These are phyloP conservation scores for Nanorana parkeri DNA, from an alignment of 2,113 vertebrate species.

Conservation along the genomic window DNA sequence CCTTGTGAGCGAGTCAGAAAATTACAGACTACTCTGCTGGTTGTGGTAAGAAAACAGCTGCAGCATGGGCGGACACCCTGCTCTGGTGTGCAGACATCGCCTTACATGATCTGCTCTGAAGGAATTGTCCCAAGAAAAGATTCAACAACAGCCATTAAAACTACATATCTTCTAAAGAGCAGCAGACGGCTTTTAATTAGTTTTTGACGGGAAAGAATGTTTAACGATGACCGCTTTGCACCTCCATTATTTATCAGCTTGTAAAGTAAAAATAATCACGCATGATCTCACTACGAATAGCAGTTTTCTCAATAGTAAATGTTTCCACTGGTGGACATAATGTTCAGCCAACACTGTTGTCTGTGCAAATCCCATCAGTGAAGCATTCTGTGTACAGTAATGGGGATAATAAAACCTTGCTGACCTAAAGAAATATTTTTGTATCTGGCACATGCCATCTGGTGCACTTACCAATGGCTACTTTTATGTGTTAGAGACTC, in stretches of 20 bases:
- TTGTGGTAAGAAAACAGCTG: constrained; percentile 17
- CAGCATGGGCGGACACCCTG: constrained; percentile 14
- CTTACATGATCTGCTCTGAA: constrained; percentile 3
- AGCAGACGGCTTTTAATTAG: constrained; percentile 3
- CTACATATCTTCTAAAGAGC: background rate
- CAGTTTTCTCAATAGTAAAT: constrained; percentile 20
- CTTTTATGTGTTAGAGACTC: no score
- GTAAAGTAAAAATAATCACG: constrained; percentile 46
- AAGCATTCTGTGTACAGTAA: background rate
- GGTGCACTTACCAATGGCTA: no score
- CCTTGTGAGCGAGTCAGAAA: background rate
- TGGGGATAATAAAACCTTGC: background rate
- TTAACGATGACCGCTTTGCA: constrained; percentile 7
- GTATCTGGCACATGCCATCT: no score
- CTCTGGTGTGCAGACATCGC: background rate
- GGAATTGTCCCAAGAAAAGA: constrained; percentile 39
- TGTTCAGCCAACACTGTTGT: constrained; percentile 40
- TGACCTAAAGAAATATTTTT: background rate
- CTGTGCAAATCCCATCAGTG: constrained; percentile 7
- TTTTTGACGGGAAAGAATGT: constrained; percentile 1
- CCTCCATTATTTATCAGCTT: constrained; percentile 23
- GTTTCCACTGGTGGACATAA: constrained; percentile 33
- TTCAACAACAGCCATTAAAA: background rate
- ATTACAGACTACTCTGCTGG: background rate
- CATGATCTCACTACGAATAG: constrained; percentile 46